Conservation (phyloP, 2,888 invertebrate species). For the Lasioglossum oenotherae region DNA sequence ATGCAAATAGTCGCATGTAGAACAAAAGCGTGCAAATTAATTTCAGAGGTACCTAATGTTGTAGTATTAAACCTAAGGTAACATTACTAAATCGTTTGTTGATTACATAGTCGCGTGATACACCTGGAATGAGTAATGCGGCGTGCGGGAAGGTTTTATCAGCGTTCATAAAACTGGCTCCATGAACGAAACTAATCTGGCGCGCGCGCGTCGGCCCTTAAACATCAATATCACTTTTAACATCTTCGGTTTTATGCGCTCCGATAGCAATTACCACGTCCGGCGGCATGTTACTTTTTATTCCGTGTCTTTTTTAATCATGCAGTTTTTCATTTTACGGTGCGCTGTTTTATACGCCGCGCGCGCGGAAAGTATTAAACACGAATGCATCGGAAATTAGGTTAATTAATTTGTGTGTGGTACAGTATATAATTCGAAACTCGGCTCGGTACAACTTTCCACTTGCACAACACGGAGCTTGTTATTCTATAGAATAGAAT, state of each 20-base stretch:
- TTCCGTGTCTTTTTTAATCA: conserved; percentile 19
- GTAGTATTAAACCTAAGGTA: not conserved
- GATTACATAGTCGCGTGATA: not conserved
- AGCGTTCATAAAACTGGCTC: conserved; percentile 30
- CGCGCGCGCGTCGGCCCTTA: conserved; percentile 14
- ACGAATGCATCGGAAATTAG: conserved; percentile 5
- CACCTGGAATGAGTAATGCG: conserved; percentile 5
- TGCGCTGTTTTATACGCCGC: not conserved
- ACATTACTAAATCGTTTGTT: conserved; percentile 20
- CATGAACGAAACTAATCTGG: conserved; percentile 38
- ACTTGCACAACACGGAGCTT: not conserved
- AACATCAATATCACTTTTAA: conserved; percentile 47
- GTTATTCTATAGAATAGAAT: not conserved
- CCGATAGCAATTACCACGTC: not conserved
- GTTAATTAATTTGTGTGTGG: conserved; percentile 15
- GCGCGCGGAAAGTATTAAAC: not conserved
- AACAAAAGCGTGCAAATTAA: not conserved
- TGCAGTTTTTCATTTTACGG: not conserved
- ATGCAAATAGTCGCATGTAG: not conserved
- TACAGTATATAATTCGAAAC: not conserved
- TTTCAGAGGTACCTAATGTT: not conserved
- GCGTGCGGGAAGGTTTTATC: conserved; percentile 32
- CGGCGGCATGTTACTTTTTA: conserved; percentile 30
- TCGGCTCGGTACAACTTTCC: not conserved
- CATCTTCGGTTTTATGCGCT: conserved; percentile 38